These are phyloP conservation scores for Drosophila phalerata DNA, from an alignment of 2,888 invertebrate genomes.

Conservation along the genomic window DNA sequence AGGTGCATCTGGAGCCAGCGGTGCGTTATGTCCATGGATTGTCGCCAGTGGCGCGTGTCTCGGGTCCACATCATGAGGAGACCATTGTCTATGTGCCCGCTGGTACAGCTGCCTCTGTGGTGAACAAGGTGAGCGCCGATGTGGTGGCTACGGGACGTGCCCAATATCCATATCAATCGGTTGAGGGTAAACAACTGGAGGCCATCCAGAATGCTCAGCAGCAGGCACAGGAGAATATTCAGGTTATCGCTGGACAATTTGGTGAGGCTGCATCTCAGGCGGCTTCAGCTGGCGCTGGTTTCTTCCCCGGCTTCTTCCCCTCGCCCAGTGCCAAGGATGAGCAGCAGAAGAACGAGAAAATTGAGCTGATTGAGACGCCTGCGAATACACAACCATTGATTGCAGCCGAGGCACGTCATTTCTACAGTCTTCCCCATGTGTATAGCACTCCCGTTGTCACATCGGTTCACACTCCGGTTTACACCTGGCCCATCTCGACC, in stretches of 20 bases:
- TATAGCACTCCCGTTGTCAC: constrained; percentile 79
- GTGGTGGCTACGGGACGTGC: constrained; percentile 62
- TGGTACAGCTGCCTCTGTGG: constrained; percentile 71
- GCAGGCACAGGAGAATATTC: constrained; percentile 61
- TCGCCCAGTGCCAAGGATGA: constrained; percentile 45
- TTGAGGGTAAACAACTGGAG: constrained; percentile 69
- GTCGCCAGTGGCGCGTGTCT: constrained; percentile 82
- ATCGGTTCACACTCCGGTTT: constrained; percentile 78
- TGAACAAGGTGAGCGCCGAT: constrained; percentile 57
- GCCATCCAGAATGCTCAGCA: constrained; percentile 62
- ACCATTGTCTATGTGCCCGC: constrained; percentile 83
- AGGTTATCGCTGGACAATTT: constrained; percentile 66
- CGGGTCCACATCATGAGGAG: constrained; percentile 81
- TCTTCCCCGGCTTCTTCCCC: constrained; percentile 74
- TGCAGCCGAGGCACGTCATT: constrained; percentile 76
- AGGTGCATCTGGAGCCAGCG: constrained; percentile 83
- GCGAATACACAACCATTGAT: constrained; percentile 73
- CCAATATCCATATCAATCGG: constrained; percentile 18
- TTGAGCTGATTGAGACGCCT: constrained; percentile 72
- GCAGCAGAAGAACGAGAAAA: constrained; percentile 66
- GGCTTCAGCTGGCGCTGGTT: constrained; percentile 64
- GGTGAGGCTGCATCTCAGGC: constrained; percentile 74
- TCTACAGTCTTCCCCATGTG: constrained; percentile 79
- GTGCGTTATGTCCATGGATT: constrained; percentile 82
- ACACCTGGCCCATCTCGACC: constrained; percentile 71